Evolutionary conservation across 2,888 invertebrate species (phyloP), one percentile per base, ranked within the genome.

Genomic region (Hybos culiciformis): DNA sequence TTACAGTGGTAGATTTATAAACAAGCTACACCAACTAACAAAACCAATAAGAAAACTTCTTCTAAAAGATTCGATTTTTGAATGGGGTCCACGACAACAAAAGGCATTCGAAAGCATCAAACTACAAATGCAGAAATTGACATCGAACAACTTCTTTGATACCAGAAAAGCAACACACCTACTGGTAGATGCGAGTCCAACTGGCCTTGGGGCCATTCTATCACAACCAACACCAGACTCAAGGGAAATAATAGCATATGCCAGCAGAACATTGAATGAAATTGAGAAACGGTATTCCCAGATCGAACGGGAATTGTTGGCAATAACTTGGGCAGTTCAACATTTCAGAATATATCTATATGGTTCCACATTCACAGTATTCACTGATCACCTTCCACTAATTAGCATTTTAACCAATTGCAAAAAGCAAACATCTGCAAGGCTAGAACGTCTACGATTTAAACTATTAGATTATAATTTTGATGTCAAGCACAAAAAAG

Each of bases 341-440:
- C 26, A 42, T 17, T 45, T 66, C 45, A 54, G 61, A 40, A 48
- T 56, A 17, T 67, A 59, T 45, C 36, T 67, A 4, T 57, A 51
- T 46, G 67, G 66, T 4, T 48, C 56, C 3, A 50, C 54, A 9
- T 68, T 68, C 47, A 55, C 51, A 2, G 46, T 55, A 8, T 40
- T 48, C 2, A 51, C 47, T 1, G 50, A 53, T 34, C 51, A 52
- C 34, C 51, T 50, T 40, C 61, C 67, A 2, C 46, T 66, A 6
- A 51, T 54, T 18, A 51, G 20, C 24, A 50, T 54, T 18, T 54
- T n/a, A n/a, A n/a, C n/a, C n/a, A n/a, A n/a, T n/a, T n/a, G n/a
- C n/a, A n/a, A n/a, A n/a, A n/a, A n/a, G n/a, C n/a, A n/a, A n/a
- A n/a, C n/a, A n/a, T n/a, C n/a, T n/a, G n/a, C n/a, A n/a, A n/a